phyloP scores from a whole-genome alignment of 2,797 vertebrate species.

The Glyptemys insculpta region DNA sequence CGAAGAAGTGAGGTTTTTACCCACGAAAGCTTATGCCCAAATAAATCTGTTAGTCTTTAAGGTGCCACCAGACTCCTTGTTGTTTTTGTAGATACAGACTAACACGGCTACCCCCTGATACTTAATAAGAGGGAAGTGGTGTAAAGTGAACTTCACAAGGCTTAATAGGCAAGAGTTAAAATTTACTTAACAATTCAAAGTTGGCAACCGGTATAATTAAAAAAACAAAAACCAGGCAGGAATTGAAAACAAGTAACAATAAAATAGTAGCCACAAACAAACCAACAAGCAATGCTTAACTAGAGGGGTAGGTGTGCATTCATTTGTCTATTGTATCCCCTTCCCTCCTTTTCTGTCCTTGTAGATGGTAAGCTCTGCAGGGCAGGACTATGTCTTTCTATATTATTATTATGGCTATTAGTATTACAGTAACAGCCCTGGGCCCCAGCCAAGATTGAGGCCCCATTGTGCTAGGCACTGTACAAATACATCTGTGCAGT shows the following conservation, averaged over 20 bases:
- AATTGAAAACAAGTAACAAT: background rate
- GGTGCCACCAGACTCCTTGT: too few species aligned
- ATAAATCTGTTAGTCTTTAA: too few species aligned
- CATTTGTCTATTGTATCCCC: background rate
- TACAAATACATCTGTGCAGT: background rate
- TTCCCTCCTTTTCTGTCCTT: background rate
- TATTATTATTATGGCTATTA: background rate
- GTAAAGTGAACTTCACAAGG: background rate
- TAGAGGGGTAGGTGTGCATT: background rate
- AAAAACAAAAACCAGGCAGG: background rate
- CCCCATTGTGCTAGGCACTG: background rate
- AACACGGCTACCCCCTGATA: too few species aligned
- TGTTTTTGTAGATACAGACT: too few species aligned
- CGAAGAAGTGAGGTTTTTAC: too few species aligned
- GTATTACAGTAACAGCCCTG: background rate
- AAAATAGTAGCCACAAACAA: background rate
- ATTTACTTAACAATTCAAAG: background rate
- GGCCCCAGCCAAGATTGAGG: background rate
- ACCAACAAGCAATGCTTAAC: background rate
- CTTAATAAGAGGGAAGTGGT: rapidly evolving
- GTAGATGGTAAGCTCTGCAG: background rate
- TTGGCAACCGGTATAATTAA: background rate
- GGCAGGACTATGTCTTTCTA: background rate
- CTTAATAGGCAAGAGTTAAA: background rate
- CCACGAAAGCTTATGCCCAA: too few species aligned